Conservation (phyloP, 1,140 invertebrate species). For the Rhynchophorus ferrugineus region DNA sequence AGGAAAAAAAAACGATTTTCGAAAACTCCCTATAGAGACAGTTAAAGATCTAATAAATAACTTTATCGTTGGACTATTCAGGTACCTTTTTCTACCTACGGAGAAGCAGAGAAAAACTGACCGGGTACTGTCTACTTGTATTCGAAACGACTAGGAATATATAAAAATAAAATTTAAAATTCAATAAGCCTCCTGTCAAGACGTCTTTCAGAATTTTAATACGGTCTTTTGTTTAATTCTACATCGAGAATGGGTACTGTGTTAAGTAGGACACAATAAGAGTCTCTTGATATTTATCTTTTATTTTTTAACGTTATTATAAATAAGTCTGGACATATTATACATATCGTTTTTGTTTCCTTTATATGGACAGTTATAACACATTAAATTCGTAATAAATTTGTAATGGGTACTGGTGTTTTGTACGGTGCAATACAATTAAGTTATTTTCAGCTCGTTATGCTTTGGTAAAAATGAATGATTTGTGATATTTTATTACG, state of each 20-base stretch:
- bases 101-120: neutral
- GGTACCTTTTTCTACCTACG: neutral
- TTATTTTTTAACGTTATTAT: neutral
- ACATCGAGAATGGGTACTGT: neutral
- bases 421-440: too few relatives aligned
- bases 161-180: conserved; percentile 3
- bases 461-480: too few relatives aligned
- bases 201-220: conserved; percentile 4
- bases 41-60: neutral
- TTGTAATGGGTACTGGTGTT: too few relatives aligned
- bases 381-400: too few relatives aligned
- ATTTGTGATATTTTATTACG: too few relatives aligned
- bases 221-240: neutral
- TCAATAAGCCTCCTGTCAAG: conserved; percentile 3
- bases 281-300: neutral
- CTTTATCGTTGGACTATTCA: neutral
- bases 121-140: neutral
- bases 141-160: neutral
- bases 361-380: too few relatives aligned
- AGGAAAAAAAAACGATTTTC: neutral
- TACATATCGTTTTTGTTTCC: too few relatives aligned
- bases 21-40: neutral
- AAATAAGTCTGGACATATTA: too few relatives aligned
- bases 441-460: too few relatives aligned
- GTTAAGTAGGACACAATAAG: neutral